Evolutionary conservation across 2,797 vertebrate genomes (phyloP).

Genomic region (Periparus ater): DNA sequence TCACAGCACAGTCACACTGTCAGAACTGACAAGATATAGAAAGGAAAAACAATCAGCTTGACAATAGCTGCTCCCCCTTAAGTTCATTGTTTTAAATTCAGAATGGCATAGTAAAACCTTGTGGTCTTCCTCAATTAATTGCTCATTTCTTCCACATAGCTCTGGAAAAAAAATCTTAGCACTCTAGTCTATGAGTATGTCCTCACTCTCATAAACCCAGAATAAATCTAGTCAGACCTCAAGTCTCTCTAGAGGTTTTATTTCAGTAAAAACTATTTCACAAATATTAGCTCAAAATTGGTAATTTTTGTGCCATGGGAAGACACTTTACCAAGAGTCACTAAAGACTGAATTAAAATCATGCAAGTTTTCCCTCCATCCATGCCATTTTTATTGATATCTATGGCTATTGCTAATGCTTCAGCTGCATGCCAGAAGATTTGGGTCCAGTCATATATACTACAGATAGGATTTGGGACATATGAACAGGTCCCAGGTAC

Average conservation of each 20-base stretch:
- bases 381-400: neutral
- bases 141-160: neutral
- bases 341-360: neutral
- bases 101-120: neutral
- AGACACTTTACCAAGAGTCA: neutral
- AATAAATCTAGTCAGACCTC: neutral
- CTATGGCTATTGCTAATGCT: neutral
- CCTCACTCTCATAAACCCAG: neutral
- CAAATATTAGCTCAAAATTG: neutral
- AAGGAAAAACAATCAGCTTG: neutral
- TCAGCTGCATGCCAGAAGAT: neutral
- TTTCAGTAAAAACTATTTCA: neutral
- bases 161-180: neutral
- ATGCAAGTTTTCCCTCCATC: neutral
- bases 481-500: accelerated
- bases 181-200: neutral
- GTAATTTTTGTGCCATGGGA: neutral
- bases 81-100: neutral
- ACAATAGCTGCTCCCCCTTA: neutral
- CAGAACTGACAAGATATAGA: neutral
- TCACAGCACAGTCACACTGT: neutral
- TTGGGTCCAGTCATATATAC: neutral
- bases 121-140: neutral
- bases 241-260: neutral
- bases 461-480: neutral